Conservation (phyloP, 1,140 invertebrate genomes). For the Homarus americanus region DNA sequence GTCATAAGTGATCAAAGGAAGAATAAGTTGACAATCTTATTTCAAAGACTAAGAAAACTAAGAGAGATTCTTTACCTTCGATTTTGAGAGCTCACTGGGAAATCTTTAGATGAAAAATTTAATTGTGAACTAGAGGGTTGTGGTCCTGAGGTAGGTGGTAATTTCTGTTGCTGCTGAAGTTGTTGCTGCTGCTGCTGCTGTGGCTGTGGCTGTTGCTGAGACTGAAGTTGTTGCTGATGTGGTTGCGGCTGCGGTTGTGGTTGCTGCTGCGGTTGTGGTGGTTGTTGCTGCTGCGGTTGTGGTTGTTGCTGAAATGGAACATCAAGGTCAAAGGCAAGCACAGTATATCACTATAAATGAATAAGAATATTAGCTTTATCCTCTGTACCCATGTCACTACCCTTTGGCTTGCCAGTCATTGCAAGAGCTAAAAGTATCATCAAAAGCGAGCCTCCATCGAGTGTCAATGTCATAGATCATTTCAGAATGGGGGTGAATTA, state of each 20-base stretch:
- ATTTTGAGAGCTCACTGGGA: constrained; percentile 38
- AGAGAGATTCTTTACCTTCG: constrained; percentile 28
- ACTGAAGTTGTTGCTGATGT: not conserved
- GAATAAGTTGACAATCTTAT: too few relatives aligned
- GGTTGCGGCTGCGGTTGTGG: constrained; percentile 3
- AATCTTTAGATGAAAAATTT: constrained; percentile 56
- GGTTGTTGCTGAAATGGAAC: not conserved
- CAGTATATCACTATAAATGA: too few relatives aligned
- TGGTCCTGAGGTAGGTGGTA: constrained; percentile 49
- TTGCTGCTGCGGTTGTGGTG: constrained; percentile 11
- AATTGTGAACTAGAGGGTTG: constrained; percentile 58
- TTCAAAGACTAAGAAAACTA: too few relatives aligned
- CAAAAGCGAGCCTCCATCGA: too few relatives aligned
- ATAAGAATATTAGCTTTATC: too few relatives aligned
- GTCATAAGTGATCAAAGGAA: too few relatives aligned
- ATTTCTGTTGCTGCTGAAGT: constrained; percentile 37
- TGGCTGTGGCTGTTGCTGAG: constrained; percentile 24
- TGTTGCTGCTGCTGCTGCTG: constrained; percentile 31
- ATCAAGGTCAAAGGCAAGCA: not conserved
- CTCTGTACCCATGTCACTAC: too few relatives aligned
- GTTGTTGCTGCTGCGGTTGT: constrained; percentile 11
- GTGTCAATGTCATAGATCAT: too few relatives aligned
- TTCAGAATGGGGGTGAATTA: too few relatives aligned
- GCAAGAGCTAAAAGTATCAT: too few relatives aligned
- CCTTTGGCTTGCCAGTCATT: too few relatives aligned